Percentiles rank a stretch among this genome's conserved stretches.
Conservation (phyloP, 1,140 invertebrate species). For the Zophobas atratus region DNA sequence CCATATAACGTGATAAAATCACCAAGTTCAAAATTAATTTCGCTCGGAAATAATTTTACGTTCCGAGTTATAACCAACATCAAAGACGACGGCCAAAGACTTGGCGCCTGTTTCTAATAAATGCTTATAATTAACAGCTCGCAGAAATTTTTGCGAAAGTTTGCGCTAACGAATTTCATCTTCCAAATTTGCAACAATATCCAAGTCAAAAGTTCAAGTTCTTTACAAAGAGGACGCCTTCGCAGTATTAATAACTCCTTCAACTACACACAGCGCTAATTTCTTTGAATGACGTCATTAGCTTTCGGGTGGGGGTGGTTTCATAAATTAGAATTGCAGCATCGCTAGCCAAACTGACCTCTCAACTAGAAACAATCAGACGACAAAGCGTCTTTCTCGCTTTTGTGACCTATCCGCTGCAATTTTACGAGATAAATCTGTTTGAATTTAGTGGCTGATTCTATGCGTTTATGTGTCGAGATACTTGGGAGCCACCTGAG, state of each 20-base stretch:
- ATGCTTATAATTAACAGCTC: slow-evolving; percentile 30
- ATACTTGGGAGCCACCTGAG: slow-evolving; percentile 44
- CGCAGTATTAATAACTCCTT: too few species aligned
- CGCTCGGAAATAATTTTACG: slow-evolving; percentile 22
- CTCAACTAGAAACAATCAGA: slow-evolving; percentile 4
- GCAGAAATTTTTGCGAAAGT: slow-evolving; percentile 35
- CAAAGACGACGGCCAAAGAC: background rate
- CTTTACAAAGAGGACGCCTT: too few species aligned
- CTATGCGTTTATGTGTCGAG: slow-evolving; percentile 46
- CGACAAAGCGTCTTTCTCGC: background rate
- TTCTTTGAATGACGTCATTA: background rate
- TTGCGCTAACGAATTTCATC: slow-evolving; percentile 29
- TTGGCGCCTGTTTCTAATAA: slow-evolving; percentile 17
- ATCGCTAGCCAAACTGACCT: slow-evolving; percentile 3
- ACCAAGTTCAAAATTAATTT: slow-evolving; percentile 32
- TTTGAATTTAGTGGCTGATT: slow-evolving; percentile 44
- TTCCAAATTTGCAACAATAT: slow-evolving; percentile 35
- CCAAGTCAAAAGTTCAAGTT: too few species aligned
- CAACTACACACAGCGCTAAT: too few species aligned
- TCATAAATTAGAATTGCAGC: too few species aligned
- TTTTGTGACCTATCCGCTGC: slow-evolving; percentile 8
- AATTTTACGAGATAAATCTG: slow-evolving; percentile 44
- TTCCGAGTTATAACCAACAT: slow-evolving; percentile 12
- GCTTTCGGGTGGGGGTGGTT: background rate
- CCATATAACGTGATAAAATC: slow-evolving; percentile 33